phyloP scores from a whole-genome alignment of 1,140 invertebrate species.

The Orius laevigatus region DNA sequence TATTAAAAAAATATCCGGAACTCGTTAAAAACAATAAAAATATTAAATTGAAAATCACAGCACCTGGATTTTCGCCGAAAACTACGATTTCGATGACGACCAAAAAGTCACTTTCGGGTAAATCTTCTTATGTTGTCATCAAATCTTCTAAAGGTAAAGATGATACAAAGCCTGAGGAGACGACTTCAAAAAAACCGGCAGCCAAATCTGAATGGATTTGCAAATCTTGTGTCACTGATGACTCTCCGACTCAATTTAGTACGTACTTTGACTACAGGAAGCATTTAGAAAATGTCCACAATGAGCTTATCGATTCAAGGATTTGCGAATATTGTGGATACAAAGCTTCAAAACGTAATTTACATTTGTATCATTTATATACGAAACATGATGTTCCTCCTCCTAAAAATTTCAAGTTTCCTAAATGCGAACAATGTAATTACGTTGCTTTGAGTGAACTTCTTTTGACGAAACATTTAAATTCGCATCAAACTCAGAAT shows the following conservation, averaged over 20 bases:
- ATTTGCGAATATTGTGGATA: constrained; percentile 75
- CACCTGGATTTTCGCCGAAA: constrained; percentile 32
- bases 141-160: constrained; percentile 29
- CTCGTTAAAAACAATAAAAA: constrained; percentile 72
- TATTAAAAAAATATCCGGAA: constrained; percentile 64
- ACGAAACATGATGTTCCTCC: constrained; percentile 61
- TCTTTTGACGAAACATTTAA: constrained; percentile 41
- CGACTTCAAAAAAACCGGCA: constrained; percentile 9
- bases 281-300: constrained; percentile 65
- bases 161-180: constrained; percentile 6
- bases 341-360: constrained; percentile 53
- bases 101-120: constrained; percentile 25
- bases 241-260: constrained; percentile 48
- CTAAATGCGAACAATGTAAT: constrained; percentile 55
- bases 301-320: constrained; percentile 56
- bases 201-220: constrained; percentile 46
- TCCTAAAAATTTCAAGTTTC: constrained; percentile 50
- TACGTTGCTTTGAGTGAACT: constrained; percentile 54
- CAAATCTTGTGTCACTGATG: constrained; percentile 42
- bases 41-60: constrained; percentile 68
- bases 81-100: constrained; percentile 21
- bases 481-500: constrained; percentile 20
- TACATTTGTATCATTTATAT: constrained; percentile 62
- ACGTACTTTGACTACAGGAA: constrained; percentile 59
- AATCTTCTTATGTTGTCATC: constrained; percentile 34